phyloP scores from a whole-genome alignment of 2,113 vertebrate genomes.

The Pelobates fuscus region DNA sequence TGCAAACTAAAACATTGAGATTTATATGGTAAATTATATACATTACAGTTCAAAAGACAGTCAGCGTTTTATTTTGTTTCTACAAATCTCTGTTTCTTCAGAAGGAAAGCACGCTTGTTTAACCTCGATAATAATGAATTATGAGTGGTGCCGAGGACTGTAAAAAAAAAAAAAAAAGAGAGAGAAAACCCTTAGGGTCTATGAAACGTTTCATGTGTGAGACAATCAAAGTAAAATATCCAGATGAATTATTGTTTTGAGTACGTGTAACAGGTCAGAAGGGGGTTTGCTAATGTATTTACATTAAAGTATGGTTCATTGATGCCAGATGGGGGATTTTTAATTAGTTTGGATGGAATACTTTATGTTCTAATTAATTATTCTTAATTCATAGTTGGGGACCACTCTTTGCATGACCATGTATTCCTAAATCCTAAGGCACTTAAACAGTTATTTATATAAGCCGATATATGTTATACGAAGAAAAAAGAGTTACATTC shows the following conservation, averaged over 20 bases:
- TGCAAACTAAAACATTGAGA: too few species aligned
- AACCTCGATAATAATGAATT: slow-evolving; percentile 9
- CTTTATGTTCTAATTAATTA: slow-evolving; percentile 45
- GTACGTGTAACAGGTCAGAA: slow-evolving; percentile 37
- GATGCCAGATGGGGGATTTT: slow-evolving; percentile 25
- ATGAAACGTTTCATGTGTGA: slow-evolving; percentile 27
- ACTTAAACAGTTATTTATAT: too few species aligned
- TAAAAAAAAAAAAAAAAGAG: slow-evolving; percentile 10
- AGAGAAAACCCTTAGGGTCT: slow-evolving; percentile 27
- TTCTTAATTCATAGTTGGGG: slow-evolving; percentile 45
- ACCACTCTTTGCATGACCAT: too few species aligned
- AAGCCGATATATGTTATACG: too few species aligned
- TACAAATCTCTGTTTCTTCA: too few species aligned
- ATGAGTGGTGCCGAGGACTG: slow-evolving; percentile 14
- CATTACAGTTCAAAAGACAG: slow-evolving; percentile 4
- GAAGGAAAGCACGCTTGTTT: background rate
- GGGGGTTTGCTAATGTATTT: slow-evolving; percentile 40
- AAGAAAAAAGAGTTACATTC: too few species aligned
- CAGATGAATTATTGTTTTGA: slow-evolving; percentile 32
- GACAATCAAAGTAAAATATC: slow-evolving; percentile 33
- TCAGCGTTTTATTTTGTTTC: slow-evolving; percentile 9
- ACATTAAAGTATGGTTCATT: slow-evolving; percentile 12
- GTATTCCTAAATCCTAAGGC: too few species aligned
- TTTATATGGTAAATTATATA: slow-evolving; percentile 8
- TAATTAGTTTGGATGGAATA: slow-evolving; percentile 28